Evolutionary conservation across 2,113 vertebrate genomes (phyloP).

Genomic region (Planiliza haematocheilus): DNA sequence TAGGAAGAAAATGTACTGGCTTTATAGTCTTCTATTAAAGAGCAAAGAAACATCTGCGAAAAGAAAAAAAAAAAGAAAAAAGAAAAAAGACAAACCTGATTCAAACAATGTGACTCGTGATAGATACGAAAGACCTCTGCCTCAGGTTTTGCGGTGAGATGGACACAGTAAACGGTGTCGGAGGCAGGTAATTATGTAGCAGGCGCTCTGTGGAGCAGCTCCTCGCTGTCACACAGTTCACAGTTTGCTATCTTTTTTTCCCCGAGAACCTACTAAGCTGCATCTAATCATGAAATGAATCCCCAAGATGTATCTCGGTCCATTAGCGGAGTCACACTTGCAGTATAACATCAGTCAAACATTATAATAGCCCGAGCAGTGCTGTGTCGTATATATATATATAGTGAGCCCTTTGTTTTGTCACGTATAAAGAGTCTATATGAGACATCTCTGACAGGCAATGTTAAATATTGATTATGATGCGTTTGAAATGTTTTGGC

Average conservation of each 20-base stretch:
- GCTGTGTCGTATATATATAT: conserved; percentile 35
- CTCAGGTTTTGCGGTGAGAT: conserved; percentile 43
- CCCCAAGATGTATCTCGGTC: conserved; percentile 55
- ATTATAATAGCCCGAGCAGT: conserved; percentile 62
- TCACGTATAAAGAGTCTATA: conserved; percentile 70
- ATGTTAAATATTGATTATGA: conserved; percentile 90
- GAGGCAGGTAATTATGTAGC: conserved; percentile 67
- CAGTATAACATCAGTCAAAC: conserved; percentile 68
- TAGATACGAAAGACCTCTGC: conserved; percentile 48
- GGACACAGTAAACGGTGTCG: conserved; percentile 69
- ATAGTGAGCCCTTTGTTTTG: conserved; percentile 67
- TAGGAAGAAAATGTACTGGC: conserved; percentile 35
- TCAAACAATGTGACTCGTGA: conserved; percentile 51
- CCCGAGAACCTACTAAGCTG: conserved; percentile 50
- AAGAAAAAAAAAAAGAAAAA: not conserved
- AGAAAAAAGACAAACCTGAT: conserved; percentile 12
- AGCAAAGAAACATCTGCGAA: conserved; percentile 20
- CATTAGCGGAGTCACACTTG: conserved; percentile 66
- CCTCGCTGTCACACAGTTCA: conserved; percentile 58
- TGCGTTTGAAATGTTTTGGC: conserved; percentile 88
- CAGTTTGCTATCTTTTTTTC: conserved; percentile 42
- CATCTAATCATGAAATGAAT: conserved; percentile 71
- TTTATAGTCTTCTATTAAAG: conserved; percentile 18
- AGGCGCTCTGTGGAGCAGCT: conserved; percentile 55
- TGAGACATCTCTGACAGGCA: conserved; percentile 73